Conservation (phyloP, 2,797 vertebrate species). For the Poecilia picta region DNA sequence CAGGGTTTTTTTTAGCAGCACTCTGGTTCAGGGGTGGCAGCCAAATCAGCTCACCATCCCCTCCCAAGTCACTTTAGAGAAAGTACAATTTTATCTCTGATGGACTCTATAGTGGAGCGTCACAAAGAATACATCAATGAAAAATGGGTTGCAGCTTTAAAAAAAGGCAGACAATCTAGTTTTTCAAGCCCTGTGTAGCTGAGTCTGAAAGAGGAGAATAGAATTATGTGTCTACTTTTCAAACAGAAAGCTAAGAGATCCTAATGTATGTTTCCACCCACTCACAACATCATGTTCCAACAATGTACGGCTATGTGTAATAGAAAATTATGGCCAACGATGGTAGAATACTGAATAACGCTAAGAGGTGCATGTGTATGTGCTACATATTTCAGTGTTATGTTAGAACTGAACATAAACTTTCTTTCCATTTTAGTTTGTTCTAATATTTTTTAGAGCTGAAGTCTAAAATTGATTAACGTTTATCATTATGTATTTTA, state of each 20-base stretch:
- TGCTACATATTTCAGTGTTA: neutral
- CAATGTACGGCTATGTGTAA: neutral
- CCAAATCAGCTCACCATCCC: conserved; percentile 62
- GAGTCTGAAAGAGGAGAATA: conserved; percentile 24
- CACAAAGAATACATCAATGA: conserved; percentile 54
- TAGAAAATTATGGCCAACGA: neutral
- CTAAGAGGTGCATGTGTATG: neutral
- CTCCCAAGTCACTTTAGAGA: conserved; percentile 73
- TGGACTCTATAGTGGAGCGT: conserved; percentile 46
- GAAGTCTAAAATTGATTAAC: neutral
- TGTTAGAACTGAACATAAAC: neutral
- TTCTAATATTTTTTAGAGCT: neutral
- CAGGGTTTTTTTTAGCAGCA: conserved; percentile 70
- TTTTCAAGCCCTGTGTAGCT: conserved; percentile 18
- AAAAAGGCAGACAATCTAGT: conserved; percentile 39
- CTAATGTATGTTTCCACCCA: conserved; percentile 4
- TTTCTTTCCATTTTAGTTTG: neutral
- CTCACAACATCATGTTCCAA: conserved; percentile 2
- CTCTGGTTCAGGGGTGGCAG: conserved; percentile 60
- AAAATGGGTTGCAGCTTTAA: conserved; percentile 46
- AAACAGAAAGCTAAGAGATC: neutral
- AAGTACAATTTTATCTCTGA: conserved; percentile 68
- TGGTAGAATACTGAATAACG: neutral
- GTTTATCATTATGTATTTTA: neutral
- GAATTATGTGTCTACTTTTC: conserved; percentile 12